Evolutionary conservation across 2,888 invertebrate genomes (phyloP).

Genomic region (Thera obeliscata): DNA sequence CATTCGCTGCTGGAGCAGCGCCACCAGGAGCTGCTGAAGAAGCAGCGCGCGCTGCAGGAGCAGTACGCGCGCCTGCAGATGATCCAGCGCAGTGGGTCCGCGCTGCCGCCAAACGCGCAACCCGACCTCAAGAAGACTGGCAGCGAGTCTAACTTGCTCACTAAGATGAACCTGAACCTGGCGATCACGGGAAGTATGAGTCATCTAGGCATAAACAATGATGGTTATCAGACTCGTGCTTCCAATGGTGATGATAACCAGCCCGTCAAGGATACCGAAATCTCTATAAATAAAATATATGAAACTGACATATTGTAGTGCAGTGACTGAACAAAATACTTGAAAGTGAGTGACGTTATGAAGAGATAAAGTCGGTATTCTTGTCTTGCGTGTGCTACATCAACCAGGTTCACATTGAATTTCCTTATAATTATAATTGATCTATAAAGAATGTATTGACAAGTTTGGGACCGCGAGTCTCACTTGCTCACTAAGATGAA

Average conservation of each 20-base stretch:
- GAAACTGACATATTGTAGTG: slow-evolving; percentile 96
- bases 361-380: no score
- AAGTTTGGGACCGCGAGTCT: slow-evolving; percentile 84
- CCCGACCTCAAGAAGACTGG: slow-evolving; percentile 93
- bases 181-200: slow-evolving; percentile 80
- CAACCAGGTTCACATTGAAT: no score
- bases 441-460: no score
- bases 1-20: slow-evolving; percentile 93
- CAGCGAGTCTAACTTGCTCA: slow-evolving; percentile 93
- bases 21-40: slow-evolving; percentile 94
- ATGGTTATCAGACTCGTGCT: slow-evolving; percentile 18
- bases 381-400: no score
- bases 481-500: slow-evolving; percentile 94
- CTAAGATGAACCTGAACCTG: slow-evolving; percentile 91
- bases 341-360: no score
- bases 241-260: slow-evolving; percentile 21
- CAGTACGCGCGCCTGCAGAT: slow-evolving; percentile 95
- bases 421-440: no score
- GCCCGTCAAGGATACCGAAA: slow-evolving; percentile 50
- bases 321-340: no score
- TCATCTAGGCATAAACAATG: slow-evolving; percentile 45
- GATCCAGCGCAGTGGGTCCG: slow-evolving; percentile 90
- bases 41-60: slow-evolving; percentile 95
- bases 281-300: slow-evolving; percentile 91
- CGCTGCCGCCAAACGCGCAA: slow-evolving; percentile 86